Evolutionary conservation across 2,888 invertebrate genomes (phyloP).

Genomic region (Dorcus hopei): DNA sequence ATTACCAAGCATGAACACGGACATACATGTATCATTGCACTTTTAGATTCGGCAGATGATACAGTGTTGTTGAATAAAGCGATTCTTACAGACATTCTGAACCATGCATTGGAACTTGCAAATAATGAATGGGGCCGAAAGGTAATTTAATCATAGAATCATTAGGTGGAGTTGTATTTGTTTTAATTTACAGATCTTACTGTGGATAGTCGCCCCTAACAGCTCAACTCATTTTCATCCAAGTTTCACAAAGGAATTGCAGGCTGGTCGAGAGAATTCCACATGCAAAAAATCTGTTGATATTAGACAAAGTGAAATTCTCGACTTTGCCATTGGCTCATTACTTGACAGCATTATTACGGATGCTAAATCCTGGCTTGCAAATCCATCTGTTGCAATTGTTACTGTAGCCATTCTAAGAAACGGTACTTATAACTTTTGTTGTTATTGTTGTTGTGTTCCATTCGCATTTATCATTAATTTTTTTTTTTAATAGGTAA

Average conservation of each 20-base stretch:
- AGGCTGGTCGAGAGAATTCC: constrained; percentile 69
- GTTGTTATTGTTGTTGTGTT: background rate
- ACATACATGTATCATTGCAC: constrained; percentile 73
- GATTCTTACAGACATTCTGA: constrained; percentile 67
- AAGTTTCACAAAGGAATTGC: constrained; percentile 67
- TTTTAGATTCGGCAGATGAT: constrained; percentile 89
- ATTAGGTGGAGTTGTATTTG: background rate
- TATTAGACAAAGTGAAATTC: constrained; percentile 65
- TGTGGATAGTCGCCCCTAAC: constrained; percentile 83
- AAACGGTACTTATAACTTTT: constrained; percentile 50
- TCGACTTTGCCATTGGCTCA: constrained; percentile 39
- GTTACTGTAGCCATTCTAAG: constrained; percentile 70
- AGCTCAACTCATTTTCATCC: constrained; percentile 83
- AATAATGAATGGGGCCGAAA: constrained; percentile 79
- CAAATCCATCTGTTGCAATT: constrained; percentile 63
- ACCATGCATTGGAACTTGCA: constrained; percentile 65
- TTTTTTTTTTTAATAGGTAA: constrained; percentile 22
- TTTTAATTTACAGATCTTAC: constrained; percentile 54
- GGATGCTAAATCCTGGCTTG: constrained; percentile 67
- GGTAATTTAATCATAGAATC: constrained; percentile 50
- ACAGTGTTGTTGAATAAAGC: constrained; percentile 86
- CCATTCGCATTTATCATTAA: background rate
- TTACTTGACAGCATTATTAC: constrained; percentile 42
- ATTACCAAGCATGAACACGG: constrained; percentile 86
- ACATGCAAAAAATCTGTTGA: constrained; percentile 71